Conservation (phyloP, 1,140 invertebrate genomes). For the Galleria mellonella region DNA sequence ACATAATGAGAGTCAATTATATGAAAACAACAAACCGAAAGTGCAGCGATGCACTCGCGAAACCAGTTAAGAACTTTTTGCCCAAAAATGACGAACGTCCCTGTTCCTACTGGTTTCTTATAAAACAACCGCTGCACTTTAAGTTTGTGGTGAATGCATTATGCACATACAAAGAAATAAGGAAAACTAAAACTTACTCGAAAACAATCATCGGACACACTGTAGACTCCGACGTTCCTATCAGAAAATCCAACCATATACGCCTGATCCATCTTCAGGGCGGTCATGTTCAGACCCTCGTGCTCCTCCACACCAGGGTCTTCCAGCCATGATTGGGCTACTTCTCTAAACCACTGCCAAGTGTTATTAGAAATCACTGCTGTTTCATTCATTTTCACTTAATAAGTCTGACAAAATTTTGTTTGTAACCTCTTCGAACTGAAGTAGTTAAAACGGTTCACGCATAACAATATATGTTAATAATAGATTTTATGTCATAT, state of each 20-base stretch:
- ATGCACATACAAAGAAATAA: neutral
- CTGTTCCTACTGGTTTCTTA: no score
- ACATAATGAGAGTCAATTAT: no score
- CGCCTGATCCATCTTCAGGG: slow-evolving; percentile 75
- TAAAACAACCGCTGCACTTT: no score
- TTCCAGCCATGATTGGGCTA: slow-evolving; percentile 60
- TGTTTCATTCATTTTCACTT: slow-evolving; percentile 43
- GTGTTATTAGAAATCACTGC: slow-evolving; percentile 25
- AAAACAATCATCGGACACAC: slow-evolving; percentile 77
- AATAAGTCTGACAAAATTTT: slow-evolving; percentile 7
- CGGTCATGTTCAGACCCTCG: slow-evolving; percentile 55
- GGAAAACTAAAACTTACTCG: slow-evolving; percentile 71
- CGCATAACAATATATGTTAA: neutral
- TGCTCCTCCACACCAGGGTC: slow-evolving; percentile 52
- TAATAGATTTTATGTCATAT: slow-evolving; percentile 1
- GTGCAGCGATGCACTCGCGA: no score
- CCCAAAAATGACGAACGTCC: no score
- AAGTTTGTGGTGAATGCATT: neutral
- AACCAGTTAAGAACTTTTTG: no score
- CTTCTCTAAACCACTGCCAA: slow-evolving; percentile 53
- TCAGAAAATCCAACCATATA: slow-evolving; percentile 67
- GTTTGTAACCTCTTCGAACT: slow-evolving; percentile 11
- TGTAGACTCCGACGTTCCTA: slow-evolving; percentile 69
- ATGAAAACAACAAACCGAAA: no score
- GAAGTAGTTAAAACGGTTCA: slow-evolving; percentile 17